These are phyloP conservation scores for Ricordea florida DNA, from an alignment of 92 coral and sea anemone genomes.

Conservation along the genomic window DNA sequence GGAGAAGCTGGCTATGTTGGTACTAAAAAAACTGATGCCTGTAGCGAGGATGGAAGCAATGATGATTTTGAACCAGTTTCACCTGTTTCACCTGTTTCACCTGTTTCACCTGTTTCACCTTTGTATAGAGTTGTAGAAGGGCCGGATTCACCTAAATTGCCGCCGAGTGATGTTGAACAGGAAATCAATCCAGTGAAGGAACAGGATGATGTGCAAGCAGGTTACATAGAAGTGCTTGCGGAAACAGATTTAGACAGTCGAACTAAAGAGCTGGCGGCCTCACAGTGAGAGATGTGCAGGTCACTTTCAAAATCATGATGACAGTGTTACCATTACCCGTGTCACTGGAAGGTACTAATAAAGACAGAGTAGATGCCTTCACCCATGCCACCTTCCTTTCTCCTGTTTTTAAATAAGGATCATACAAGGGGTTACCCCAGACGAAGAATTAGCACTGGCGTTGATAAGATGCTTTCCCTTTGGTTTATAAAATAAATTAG, in stretches of 20 bases:
- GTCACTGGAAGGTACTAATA: no score
- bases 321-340: no score
- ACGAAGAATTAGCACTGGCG: no score
- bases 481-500: no score
- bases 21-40: background rate
- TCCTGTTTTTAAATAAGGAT: no score
- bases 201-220: background rate
- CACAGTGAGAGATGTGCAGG: background rate
- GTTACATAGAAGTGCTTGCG: constrained; percentile 13
- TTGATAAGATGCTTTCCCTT: no score
- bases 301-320: background rate
- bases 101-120: constrained; percentile 7
- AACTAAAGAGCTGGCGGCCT: background rate
- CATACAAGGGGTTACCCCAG: no score
- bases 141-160: background rate
- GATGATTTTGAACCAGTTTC: no score
- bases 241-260: background rate
- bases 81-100: no score
- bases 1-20: background rate
- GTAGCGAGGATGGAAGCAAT: background rate
- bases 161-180: background rate
- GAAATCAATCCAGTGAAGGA: background rate
- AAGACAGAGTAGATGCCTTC: no score
- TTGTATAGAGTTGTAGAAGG: constrained; percentile 9
- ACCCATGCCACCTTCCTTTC: no score